These are phyloP conservation scores for Heterodera schachtii DNA, from an alignment of 1,140 invertebrate species.

Conservation along the genomic window DNA sequence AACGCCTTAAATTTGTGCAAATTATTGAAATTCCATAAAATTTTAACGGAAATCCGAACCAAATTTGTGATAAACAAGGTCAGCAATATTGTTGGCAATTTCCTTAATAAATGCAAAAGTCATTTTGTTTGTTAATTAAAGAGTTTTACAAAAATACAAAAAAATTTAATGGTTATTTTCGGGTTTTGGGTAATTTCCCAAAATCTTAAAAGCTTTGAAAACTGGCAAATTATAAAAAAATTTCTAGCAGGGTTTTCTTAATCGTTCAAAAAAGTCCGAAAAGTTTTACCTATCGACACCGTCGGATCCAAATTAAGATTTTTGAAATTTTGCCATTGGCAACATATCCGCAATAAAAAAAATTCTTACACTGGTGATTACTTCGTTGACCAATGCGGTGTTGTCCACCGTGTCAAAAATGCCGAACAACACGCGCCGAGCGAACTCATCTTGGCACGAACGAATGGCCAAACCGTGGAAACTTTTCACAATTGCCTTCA, in stretches of 20 bases:
- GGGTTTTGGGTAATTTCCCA: too few species aligned
- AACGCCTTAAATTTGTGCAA: conserved; percentile 63
- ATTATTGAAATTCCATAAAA: conserved; percentile 44
- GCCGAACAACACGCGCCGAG: conserved; percentile 79
- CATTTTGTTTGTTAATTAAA: too few species aligned
- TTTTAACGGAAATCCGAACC: conserved; percentile 9
- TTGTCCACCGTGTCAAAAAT: conserved; percentile 89
- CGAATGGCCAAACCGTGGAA: conserved; percentile 82
- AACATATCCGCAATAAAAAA: not conserved
- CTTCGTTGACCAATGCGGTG: conserved; percentile 84
- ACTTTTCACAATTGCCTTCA: conserved; percentile 68
- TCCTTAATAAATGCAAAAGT: conserved; percentile 70
- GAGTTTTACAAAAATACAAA: too few species aligned
- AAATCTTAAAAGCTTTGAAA: too few species aligned
- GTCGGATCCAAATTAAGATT: not conserved
- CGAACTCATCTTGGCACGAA: conserved; percentile 81
- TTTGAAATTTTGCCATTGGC: not conserved
- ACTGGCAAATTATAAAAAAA: too few species aligned
- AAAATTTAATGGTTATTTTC: too few species aligned
- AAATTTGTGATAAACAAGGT: conserved; percentile 48
- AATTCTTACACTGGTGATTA: conserved; percentile 68
- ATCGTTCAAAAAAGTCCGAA: too few species aligned
- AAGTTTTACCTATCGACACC: too few species aligned
- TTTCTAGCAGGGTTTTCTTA: too few species aligned
- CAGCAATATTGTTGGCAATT: conserved; percentile 74